Evolutionary conservation across 2,797 vertebrate genomes (phyloP), one percentile per base, ranked within the genome.

Genomic region (Echeneis naucrates): DNA sequence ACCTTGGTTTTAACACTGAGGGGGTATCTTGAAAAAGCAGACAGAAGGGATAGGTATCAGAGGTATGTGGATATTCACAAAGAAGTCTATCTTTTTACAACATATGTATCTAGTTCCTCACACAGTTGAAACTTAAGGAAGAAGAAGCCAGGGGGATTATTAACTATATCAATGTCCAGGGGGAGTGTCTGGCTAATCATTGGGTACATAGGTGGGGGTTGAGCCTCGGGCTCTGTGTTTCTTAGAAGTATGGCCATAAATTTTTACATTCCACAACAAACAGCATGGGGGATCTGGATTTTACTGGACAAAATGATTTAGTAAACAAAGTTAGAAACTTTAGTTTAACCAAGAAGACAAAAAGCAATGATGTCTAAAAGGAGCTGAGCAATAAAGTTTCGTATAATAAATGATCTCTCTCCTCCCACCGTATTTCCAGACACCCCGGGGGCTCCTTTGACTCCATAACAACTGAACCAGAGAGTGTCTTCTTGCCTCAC

Each of bases 361-460:
- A 54, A 30, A 30, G 30, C 30, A 30, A 30, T 3, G 3, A 8
- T 10, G 47, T 55, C 51, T 14, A 44, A 55, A 58, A 55, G 32
- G 37, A 66, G 33, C 6, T 14, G 27, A n/a, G 45, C 17, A 73
- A 23, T 40, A 24, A 68, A 52, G 21, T 17, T 33, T 59, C 17
- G 48, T 67, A 61, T 66, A 72, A 66, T 38, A 33, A 61, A 64
- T 50, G 21, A 63, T 44, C 12, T 51, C 17, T 56, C 45, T 48
- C 44, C 26, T 59, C 1, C 40, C 5, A 78, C 76, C 52, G 3
- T 65, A 61, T 86, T 79, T 77, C 78, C 82, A 63, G 67, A 30
- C 72, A 44, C 73, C 75, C 88, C 82, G 68, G 69, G 56, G 76
- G 57, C 68, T 83, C 79, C 84, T 87, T 82, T 77, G 72, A 63